Evolutionary conservation across 2,797 vertebrate genomes (phyloP).

Genomic region (Scolopax rusticola): DNA sequence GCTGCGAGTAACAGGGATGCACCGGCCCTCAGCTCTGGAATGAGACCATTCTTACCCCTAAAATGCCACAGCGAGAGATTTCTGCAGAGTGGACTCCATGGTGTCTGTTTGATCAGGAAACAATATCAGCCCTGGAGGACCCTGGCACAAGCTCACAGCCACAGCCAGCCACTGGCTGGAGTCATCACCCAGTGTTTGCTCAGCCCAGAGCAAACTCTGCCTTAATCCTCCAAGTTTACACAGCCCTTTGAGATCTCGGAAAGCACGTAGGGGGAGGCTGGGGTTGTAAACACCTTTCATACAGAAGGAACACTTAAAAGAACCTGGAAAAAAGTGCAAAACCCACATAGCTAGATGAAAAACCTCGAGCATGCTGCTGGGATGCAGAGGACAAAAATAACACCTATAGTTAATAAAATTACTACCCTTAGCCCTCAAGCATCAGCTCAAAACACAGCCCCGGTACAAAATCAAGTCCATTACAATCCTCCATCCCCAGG

Average conservation of each 20-base stretch:
- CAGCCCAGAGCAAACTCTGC: slow-evolving; percentile 29
- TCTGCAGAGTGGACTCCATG: neutral
- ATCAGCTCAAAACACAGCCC: neutral
- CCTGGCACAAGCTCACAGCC: neutral
- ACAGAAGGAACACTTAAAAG: neutral
- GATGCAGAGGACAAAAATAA: neutral
- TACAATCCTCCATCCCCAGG: neutral
- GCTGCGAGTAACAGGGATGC: neutral
- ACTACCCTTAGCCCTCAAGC: neutral
- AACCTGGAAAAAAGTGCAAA: neutral
- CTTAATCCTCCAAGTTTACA: slow-evolving; percentile 34
- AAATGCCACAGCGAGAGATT: neutral
- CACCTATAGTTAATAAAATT: neutral
- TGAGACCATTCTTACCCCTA: neutral
- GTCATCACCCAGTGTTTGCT: neutral
- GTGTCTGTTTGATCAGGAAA: neutral
- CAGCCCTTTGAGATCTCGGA: slow-evolving; percentile 5
- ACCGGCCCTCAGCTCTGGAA: fast-evolving
- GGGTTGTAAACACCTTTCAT: slow-evolving; percentile 4
- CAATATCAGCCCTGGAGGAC: neutral
- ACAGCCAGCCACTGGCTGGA: neutral
- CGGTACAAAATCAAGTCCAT: neutral
- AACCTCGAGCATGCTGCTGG: neutral
- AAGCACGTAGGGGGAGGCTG: neutral
- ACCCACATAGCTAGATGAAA: neutral